phyloP scores from a whole-genome alignment of 2,797 vertebrate genomes.

The Synanceia verrucosa region DNA sequence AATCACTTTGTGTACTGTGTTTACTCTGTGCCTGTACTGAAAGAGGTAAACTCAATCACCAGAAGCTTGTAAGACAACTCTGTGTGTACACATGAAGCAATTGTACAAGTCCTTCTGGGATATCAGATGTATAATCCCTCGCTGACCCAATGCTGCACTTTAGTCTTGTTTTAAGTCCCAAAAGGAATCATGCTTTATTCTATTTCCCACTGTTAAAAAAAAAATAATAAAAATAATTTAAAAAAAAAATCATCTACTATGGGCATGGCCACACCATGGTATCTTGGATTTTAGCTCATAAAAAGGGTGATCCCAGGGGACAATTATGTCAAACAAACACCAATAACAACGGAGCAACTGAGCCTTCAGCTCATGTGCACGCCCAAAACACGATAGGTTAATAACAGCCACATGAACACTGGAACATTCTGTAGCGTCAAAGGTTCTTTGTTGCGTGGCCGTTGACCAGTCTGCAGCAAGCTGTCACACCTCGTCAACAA shows the following conservation, averaged over 20 bases:
- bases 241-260: not conserved
- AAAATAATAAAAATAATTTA: not conserved
- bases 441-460: slow-evolving; percentile 33
- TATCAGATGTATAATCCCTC: not conserved
- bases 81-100: slow-evolving; percentile 16
- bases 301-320: no score
- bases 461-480: not conserved
- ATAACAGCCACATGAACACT: slow-evolving; percentile 10
- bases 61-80: not conserved
- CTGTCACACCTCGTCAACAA: slow-evolving; percentile 28
- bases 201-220: not conserved
- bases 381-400: not conserved
- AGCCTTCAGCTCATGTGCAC: not conserved
- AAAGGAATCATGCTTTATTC: not conserved
- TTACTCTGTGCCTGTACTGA: slow-evolving; percentile 20
- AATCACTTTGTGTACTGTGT: slow-evolving; percentile 33
- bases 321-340: not conserved
- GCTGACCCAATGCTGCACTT: slow-evolving; percentile 27
- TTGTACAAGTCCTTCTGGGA: slow-evolving; percentile 4
- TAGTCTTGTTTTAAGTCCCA: not conserved
- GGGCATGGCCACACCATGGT: no score
- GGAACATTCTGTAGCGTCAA: slow-evolving; percentile 19
- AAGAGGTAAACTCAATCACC: slow-evolving; percentile 25
- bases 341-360: not conserved
- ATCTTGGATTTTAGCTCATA: no score